Percentiles rank a stretch among this genome's conserved stretches.
Evolutionary conservation across 1,140 invertebrate genomes (phyloP).

Genomic region (Sweltsa coloradensis): DNA sequence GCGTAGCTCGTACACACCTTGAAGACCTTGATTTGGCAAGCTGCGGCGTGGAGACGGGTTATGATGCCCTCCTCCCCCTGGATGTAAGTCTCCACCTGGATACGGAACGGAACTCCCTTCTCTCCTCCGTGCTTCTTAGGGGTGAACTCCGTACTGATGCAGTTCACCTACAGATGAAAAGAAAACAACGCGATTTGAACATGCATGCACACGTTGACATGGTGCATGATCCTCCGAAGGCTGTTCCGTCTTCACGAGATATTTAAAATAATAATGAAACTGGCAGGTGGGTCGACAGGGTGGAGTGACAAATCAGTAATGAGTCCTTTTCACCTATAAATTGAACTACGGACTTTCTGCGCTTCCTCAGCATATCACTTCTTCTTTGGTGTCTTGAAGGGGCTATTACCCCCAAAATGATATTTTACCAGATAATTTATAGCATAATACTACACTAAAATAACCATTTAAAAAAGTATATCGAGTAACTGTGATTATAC

Average conservation of each 20-base stretch:
- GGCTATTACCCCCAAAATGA: not conserved
- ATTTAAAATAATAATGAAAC: too few species aligned
- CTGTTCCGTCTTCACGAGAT: too few species aligned
- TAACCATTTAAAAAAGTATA: not conserved
- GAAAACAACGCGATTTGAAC: too few species aligned
- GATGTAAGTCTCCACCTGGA: conserved; percentile 81
- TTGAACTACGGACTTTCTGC: too few species aligned
- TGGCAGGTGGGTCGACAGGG: too few species aligned
- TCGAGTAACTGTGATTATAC: too few species aligned
- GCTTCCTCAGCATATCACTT: too few species aligned
- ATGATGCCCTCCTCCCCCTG: conserved; percentile 21
- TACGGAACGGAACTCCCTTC: conserved; percentile 91
- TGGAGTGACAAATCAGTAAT: too few species aligned
- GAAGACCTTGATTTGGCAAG: conserved; percentile 88
- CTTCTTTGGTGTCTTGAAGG: too few species aligned
- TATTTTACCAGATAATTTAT: not conserved
- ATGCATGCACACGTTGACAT: too few species aligned
- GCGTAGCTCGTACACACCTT: conserved; percentile 31
- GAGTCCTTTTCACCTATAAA: too few species aligned
- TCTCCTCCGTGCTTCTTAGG: conserved; percentile 96
- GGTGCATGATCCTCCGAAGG: too few species aligned
- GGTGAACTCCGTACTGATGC: conserved; percentile 95
- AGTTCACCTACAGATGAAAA: conserved; percentile 59
- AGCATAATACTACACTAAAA: conserved; percentile 5
- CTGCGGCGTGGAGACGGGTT: conserved; percentile 72